Conservation (phyloP, 1,140 invertebrate genomes). For the Drosophila ironensis region DNA sequence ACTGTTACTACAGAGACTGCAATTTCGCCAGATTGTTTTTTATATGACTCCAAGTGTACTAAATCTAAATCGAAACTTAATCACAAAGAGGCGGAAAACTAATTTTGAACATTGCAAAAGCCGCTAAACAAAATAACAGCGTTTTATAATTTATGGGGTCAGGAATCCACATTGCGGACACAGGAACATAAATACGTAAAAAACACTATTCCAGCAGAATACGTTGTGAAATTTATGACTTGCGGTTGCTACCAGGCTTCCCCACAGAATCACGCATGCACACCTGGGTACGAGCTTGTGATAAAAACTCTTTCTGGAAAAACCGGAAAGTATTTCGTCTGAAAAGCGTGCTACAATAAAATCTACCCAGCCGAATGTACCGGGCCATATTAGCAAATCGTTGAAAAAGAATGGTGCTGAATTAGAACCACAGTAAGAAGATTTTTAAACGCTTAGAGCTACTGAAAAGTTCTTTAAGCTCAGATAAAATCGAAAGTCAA, state of each 20-base stretch:
- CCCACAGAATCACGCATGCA: constrained; percentile 13
- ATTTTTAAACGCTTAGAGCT: no score
- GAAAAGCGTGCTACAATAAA: constrained; percentile 61
- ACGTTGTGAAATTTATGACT: constrained; percentile 41
- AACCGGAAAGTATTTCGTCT: constrained; percentile 16
- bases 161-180: neutral
- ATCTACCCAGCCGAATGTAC: constrained; percentile 16
- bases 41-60: constrained; percentile 18
- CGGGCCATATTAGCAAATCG: constrained; percentile 14
- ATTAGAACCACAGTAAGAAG: no score
- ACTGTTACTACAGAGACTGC: neutral
- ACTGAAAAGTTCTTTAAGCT: no score
- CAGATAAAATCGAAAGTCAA: no score
- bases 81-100: constrained; percentile 56
- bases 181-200: constrained; percentile 17
- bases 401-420: neutral
- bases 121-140: constrained; percentile 59
- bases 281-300: constrained; percentile 11
- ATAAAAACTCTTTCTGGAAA: constrained; percentile 36
- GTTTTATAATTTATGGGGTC: constrained; percentile 51
- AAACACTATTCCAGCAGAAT: constrained; percentile 43
- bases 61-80: constrained; percentile 36
- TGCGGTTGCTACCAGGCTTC: constrained; percentile 28
- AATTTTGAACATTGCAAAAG: constrained; percentile 51
- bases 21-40: constrained; percentile 8